Base-by-base conservation (phyloP, 2,888 invertebrate genomes). In the Archips xylosteana region DNA sequence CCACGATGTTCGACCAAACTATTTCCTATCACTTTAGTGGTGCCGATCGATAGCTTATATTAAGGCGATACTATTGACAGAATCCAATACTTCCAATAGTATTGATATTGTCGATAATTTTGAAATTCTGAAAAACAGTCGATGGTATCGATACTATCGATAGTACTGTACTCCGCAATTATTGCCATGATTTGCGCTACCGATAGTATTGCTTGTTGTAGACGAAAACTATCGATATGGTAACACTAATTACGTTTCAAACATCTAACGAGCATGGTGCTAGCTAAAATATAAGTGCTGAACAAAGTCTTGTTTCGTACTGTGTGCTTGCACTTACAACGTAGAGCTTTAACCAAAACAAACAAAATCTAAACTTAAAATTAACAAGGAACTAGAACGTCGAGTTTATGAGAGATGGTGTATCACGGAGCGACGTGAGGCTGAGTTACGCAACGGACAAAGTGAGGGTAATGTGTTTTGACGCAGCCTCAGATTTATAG, bases 401-500 rank as follows among this genome's bases (percentile, higher is more conserved):
- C 6, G 65, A 74, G 74, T 70, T 69, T 74, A 74, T 69, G 74
- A 74, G 69, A 60, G 59, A 68, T 34, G 42, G 74, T 60, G 60
- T 70, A 49, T 49, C 65, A 70, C 10, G 49, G 45, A 70, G 62
- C 42, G 63, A 65, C 63, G 73, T 64, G 74, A 64, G 73, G 34
- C 51, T 2, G 64, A 70, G 77, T 79, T 78, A 79, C 81, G 74
- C 74, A 74, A 59, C 69, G 83, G 82, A 78, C 78, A 79, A 74
- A 77, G 79, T 76, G 78, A 77, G 75, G 79, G 79, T 83, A 83
- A 85, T 85, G 81, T 82, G 79, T 82, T 81, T 79, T 80, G 81
- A 78, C 78, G 79, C 74, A 64, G 65, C 66, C 74, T 15, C 75
- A 74, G 74, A 74, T 74, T 70, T 74, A 74, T 74, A 69, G 69